Base-by-base conservation (phyloP, 2,888 invertebrate genomes). In the Nomada goodeniana region DNA sequence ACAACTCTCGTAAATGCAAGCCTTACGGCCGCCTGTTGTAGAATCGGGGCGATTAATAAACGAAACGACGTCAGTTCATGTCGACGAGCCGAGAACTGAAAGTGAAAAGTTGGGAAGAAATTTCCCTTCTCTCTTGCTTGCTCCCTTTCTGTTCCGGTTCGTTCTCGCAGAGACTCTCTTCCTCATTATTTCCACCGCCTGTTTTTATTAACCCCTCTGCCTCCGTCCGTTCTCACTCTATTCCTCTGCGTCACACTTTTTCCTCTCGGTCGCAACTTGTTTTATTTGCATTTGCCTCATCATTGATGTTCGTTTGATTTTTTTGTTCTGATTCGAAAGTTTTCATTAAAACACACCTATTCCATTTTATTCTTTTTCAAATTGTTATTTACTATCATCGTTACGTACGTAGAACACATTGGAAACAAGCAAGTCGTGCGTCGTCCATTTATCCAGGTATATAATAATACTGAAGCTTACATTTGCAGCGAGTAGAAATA, bases 1-100 rank as follows among this genome's bases (percentile, higher is more conserved):
- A 80, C 71, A 80, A 80, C 80, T 80, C 68, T 71, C 71, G 70
- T 63, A 76, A 75, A 70, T 71, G 52, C 82, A 71, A 80, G 81
- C 71, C 71, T 71, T 71, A 80, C 75, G 67, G 67, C 71, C 64
- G 75, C 26, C 67, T 68, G 71, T 75, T 80, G 82, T 63, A 71
- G 61, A 63, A 75, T 71, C 80, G 67, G 18, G 82, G 64, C 74
- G 80, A 82, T 82, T 82, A 82, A 82, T 82, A 80, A 82, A 82
- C 75, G 80, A 80, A 82, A 82, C 80, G 80, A 71, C 80, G 80
- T 75, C 80, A 61, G 80, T 70, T 80, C 57, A 65, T 42, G 74
- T 61, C 80, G 75, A 20, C 74, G 52, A 61, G 73, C 23, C 26
- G 67, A 20, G 71, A 71, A 59, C 81, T 57, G 82, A 81, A 82